Evolutionary conservation across 2,888 invertebrate genomes (phyloP), one percentile per base, ranked within the genome.

Genomic region (Teinopalpus imperialis): DNA sequence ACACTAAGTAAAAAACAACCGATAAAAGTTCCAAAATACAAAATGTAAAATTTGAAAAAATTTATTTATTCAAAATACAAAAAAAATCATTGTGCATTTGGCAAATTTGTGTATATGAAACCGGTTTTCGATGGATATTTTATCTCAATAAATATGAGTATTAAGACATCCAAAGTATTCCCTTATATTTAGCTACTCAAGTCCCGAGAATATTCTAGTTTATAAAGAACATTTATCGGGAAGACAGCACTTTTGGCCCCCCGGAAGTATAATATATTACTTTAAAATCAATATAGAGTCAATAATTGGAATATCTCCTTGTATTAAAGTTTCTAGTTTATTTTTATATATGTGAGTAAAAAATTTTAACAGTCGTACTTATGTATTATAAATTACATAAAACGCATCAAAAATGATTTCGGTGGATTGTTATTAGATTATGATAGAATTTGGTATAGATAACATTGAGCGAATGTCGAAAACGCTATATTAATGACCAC

Each of bases 241-340:
- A 75, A 78, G 74, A 80, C 80, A 69, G 67, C 54, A 55, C 50
- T 50, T 65, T 78, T 79, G 77, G 77, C 74, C 70, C 77, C 70
- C 74, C 72, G 69, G 72, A 76, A 65, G 35, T 40, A 35, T 14
- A 20, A n/a, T n/a, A n/a, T n/a, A n/a, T n/a, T n/a, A n/a, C n/a
- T n/a, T n/a, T n/a, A n/a, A n/a, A n/a, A n/a, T n/a, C n/a, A n/a
- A n/a, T n/a, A n/a, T n/a, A n/a, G n/a, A n/a, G n/a, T n/a, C n/a
- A n/a, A n/a, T n/a, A n/a, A n/a, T n/a, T n/a, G n/a, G n/a, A n/a
- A n/a, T n/a, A n/a, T n/a, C n/a, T n/a, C n/a, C n/a, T n/a, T n/a
- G n/a, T n/a, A n/a, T n/a, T n/a, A n/a, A n/a, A n/a, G n/a, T n/a
- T n/a, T n/a, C n/a, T n/a, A n/a, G n/a, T n/a, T n/a, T n/a, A n/a